Evolutionary conservation across 1,140 invertebrate genomes (phyloP), one percentile per base, ranked within the genome.

Genomic region (Steinernema feltiae): DNA sequence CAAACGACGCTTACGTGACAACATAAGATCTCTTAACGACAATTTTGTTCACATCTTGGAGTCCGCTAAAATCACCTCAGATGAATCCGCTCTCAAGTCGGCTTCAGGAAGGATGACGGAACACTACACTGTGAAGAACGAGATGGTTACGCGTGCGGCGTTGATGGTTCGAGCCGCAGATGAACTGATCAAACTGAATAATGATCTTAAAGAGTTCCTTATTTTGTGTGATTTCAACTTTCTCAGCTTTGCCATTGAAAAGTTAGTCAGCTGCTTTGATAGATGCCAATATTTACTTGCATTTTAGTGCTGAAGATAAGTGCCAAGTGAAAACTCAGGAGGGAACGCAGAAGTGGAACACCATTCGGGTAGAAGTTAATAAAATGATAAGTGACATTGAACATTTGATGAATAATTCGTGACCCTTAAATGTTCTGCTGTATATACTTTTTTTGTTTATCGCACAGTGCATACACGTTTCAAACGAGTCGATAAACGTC

Each of bases 211-310:
- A 32, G 75, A 80, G 30, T 80, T 80, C 32, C 70, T 80, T 7
- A 80, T 80, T 74, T 73, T 80, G 15, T 75, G 80, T 72, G 79
- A 80, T 72, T 80, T 80, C 69, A 79, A 73, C 32, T 80, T 77
- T 31, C 53, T 80, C 24, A 77, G 74, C 1, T 53, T 73, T 15
- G 80, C 80, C 27, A 80, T 80, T 17, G 72, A 79, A 32, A 35
- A 63, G 78, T 79, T n/a, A 53, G 76, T 75, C 18, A 21, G 0
- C 18, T 31, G 24, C 0, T 12, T 7, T 71, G 17, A 7, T 71
- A 15, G 32, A 31, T 0, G 24, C 12, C 69, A 48, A 74, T 32
- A 30, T 46, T 72, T n/a, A 71, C 18, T 3, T n/a, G 53, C 41
- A 73, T 78, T 79, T 71, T 71, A 79, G 78, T 21, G 77, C 77